Conservation (phyloP, 2,113 vertebrate genomes). For the Psittacus erithacus region DNA sequence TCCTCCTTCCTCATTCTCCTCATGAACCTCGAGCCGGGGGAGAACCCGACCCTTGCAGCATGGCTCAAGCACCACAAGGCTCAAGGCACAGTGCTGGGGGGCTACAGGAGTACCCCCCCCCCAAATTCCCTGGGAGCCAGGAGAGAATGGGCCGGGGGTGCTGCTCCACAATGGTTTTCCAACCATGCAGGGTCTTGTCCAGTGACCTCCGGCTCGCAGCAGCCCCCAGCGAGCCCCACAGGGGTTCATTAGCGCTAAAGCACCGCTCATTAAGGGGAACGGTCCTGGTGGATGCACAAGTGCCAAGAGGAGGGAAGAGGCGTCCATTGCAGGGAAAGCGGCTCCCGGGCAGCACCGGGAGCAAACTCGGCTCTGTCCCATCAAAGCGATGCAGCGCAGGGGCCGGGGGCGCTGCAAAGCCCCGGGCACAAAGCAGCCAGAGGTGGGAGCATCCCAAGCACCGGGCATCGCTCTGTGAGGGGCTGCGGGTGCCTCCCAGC, state of each 20-base stretch:
- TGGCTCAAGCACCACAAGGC: background rate
- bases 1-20: fast-evolving
- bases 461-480: background rate
- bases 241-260: background rate
- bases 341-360: fast-evolving
- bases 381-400: background rate
- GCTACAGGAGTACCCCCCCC: background rate
- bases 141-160: fast-evolving
- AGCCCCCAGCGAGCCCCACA: background rate
- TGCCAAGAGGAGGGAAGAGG: background rate
- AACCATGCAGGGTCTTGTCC: background rate
- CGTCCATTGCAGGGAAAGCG: fast-evolving
- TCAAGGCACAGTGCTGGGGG: fast-evolving
- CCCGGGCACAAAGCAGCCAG: background rate
- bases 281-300: background rate
- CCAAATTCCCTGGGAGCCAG: background rate
- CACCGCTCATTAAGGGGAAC: background rate
- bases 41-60: fast-evolving
- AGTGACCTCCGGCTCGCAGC: background rate
- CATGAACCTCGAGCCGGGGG: fast-evolving
- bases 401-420: too few species aligned
- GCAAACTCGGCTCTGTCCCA: fast-evolving
- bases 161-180: background rate
- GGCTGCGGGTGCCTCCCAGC: background rate
- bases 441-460: conserved; percentile 36